These are phyloP conservation scores for Teleiodes luculella DNA, from an alignment of 2,888 invertebrate species.

Conservation along the genomic window DNA sequence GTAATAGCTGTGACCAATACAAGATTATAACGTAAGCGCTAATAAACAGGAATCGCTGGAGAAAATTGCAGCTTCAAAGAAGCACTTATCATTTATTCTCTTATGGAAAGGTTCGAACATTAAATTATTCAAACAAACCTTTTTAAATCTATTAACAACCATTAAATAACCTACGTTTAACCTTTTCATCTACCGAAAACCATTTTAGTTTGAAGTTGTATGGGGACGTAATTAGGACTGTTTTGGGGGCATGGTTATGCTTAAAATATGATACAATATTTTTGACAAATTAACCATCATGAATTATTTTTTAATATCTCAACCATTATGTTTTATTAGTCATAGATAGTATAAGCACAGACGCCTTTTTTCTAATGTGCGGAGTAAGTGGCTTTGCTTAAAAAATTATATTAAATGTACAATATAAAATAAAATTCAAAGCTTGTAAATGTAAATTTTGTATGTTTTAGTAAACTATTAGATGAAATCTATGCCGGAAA, in stretches of 20 bases:
- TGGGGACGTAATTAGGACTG: neutral
- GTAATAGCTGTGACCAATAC: slow-evolving; percentile 6
- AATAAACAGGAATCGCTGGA: slow-evolving; percentile 6
- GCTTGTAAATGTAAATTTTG: too few relatives aligned
- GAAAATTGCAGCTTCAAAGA: slow-evolving; percentile 12
- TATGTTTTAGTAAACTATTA: too few relatives aligned
- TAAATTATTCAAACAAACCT: slow-evolving; percentile 24
- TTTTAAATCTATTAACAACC: slow-evolving; percentile 37
- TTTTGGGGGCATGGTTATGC: neutral
- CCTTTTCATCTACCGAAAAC: slow-evolving; percentile 55
- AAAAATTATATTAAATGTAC: too few relatives aligned
- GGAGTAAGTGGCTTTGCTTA: too few relatives aligned
- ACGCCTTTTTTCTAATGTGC: too few relatives aligned
- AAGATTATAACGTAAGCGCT: slow-evolving; percentile 4
- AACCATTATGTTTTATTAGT: too few relatives aligned
- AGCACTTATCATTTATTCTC: slow-evolving; percentile 9
- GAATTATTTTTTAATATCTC: too few relatives aligned
- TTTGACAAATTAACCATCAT: too few relatives aligned
- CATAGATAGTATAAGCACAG: too few relatives aligned
- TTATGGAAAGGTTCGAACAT: slow-evolving; percentile 1
- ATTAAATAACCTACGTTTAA: slow-evolving; percentile 38
- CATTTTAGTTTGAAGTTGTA: slow-evolving; percentile 43
- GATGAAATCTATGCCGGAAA: too few relatives aligned
- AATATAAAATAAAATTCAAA: too few relatives aligned
- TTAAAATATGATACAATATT: too few relatives aligned